A percentile compares a stretch with the other conserved stretches of the same genome.
These are phyloP conservation scores for Leptinotarsa undecemlineata DNA, from an alignment of 1,140 invertebrate genomes.

Conservation along the genomic window DNA sequence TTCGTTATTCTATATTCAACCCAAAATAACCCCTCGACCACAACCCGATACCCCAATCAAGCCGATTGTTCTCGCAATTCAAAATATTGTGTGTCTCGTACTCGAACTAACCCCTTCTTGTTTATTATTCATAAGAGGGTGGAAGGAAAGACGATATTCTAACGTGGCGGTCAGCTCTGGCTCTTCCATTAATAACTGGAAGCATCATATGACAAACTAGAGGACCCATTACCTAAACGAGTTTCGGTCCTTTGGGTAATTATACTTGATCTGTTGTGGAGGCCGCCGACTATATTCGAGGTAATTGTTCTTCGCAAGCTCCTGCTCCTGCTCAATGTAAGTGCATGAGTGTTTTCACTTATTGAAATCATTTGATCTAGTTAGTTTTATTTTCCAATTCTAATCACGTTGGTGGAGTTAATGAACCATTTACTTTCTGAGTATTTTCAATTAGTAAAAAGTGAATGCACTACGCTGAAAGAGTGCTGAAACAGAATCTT, in stretches of 20 bases:
- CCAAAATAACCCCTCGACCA: background rate
- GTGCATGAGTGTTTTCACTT: too few relatives aligned
- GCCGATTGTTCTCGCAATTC: background rate
- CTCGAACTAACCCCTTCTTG: background rate
- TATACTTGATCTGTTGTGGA: conserved; percentile 1
- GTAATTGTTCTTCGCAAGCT: too few relatives aligned
- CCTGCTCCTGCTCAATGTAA: too few relatives aligned
- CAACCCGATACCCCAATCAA: conserved; percentile 1
- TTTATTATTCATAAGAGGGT: conserved; percentile 15
- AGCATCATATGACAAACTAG: conserved; percentile 8
- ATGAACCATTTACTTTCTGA: too few relatives aligned
- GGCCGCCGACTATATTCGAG: too few relatives aligned
- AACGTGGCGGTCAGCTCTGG: conserved; percentile 16
- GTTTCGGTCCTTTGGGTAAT: conserved; percentile 25
- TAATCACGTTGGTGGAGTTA: too few relatives aligned
- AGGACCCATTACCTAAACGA: conserved; percentile 18
- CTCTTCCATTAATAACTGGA: conserved; percentile 13
- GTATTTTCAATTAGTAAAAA: too few relatives aligned
- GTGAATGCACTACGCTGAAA: too few relatives aligned
- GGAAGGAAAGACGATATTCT: conserved; percentile 14
- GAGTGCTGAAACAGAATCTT: too few relatives aligned
- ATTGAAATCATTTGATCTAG: too few relatives aligned
- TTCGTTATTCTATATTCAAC: too few relatives aligned
- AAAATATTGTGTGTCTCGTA: background rate
- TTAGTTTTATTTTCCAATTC: too few relatives aligned